These are phyloP conservation scores for Heliothis subflexa DNA, from an alignment of 1,140 invertebrate species.

Conservation along the genomic window DNA sequence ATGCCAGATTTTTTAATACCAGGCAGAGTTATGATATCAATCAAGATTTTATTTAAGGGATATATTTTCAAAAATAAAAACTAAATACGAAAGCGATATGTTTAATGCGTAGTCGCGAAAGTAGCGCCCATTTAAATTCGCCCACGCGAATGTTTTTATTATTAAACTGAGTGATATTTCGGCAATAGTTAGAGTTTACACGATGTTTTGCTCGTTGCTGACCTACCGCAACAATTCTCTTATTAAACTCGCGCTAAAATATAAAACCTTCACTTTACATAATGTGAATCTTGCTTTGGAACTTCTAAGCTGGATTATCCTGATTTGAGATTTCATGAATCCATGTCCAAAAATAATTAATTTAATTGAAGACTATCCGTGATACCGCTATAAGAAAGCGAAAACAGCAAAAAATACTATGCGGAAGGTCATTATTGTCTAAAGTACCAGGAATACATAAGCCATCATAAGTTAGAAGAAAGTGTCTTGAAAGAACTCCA, in stretches of 20 bases:
- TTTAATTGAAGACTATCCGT: neutral
- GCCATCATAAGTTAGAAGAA: neutral
- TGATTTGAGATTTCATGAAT: too few species aligned
- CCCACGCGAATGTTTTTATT: conserved; percentile 12
- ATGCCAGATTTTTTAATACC: too few species aligned
- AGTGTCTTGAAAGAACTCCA: neutral
- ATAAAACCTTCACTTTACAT: neutral
- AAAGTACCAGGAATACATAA: conserved; percentile 4
- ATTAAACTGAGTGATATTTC: neutral
- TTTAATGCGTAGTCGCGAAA: conserved; percentile 1
- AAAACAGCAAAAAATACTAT: neutral
- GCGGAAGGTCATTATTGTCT: conserved; percentile 5
- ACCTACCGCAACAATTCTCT: neutral
- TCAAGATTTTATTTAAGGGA: neutral
- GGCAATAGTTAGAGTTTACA: neutral
- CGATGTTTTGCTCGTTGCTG: neutral
- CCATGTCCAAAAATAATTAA: too few species aligned
- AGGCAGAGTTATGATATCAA: too few species aligned
- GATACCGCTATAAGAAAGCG: conserved; percentile 5
- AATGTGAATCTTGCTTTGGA: neutral
- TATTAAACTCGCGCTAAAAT: neutral
- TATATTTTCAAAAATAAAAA: neutral
- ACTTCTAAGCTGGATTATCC: neutral
- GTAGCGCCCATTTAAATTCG: neutral
- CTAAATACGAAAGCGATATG: conserved; percentile 1